phyloP scores from a whole-genome alignment of 2,797 vertebrate genomes.

The Hipposideros larvatus region DNA sequence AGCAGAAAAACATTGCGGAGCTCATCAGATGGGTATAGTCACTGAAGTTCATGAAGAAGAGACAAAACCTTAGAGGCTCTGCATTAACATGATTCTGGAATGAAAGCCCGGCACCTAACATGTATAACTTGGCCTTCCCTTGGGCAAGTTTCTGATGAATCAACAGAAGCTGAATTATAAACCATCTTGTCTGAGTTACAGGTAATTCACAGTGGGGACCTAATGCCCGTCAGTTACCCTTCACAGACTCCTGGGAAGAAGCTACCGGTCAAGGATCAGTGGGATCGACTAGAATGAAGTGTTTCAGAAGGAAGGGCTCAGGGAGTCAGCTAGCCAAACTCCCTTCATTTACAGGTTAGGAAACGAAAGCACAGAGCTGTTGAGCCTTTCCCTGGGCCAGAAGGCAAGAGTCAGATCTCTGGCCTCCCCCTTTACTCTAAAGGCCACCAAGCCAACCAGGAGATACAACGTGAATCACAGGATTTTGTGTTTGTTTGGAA shows the following conservation, averaged over 20 bases:
- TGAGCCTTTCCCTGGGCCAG: neutral
- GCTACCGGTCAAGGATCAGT: neutral
- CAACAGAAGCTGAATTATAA: neutral
- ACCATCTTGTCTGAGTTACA: neutral
- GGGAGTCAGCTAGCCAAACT: neutral
- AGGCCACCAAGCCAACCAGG: neutral
- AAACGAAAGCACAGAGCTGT: neutral
- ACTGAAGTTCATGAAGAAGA: neutral
- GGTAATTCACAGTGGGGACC: neutral
- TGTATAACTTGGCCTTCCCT: neutral
- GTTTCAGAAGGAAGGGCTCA: neutral
- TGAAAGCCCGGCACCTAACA: neutral
- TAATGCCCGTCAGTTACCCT: neutral
- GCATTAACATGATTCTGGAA: accelerated
- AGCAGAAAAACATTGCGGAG: neutral
- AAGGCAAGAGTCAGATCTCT: neutral
- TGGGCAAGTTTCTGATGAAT: neutral
- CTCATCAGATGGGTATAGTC: neutral
- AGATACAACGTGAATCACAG: neutral
- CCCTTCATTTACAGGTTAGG: neutral
- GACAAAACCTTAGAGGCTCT: neutral
- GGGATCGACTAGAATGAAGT: neutral
- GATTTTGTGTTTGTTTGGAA: neutral
- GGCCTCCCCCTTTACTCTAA: neutral
- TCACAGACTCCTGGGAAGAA: neutral